Percentiles rank a stretch among this genome's conserved stretches.
phyloP scores from a whole-genome alignment of 2,888 invertebrate genomes.

The Bombylius major region DNA sequence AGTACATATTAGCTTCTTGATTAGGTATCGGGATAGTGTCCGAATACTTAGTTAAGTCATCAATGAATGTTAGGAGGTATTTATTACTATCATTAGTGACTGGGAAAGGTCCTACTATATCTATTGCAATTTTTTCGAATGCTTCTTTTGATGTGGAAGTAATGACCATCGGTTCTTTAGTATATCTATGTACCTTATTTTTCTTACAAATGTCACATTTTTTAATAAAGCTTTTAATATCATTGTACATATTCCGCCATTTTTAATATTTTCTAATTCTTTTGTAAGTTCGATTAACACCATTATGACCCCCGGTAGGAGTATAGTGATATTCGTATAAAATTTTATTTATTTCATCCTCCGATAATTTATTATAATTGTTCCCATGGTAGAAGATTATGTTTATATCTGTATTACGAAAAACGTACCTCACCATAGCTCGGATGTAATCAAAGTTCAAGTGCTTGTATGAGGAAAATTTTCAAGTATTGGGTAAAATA shows the following conservation, averaged over 20 bases:
- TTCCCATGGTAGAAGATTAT: too few species aligned
- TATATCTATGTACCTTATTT: conserved; percentile 13
- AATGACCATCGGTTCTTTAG: background rate
- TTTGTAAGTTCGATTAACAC: conserved; percentile 17
- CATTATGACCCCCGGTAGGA: conserved; percentile 15
- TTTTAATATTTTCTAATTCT: conserved; percentile 19
- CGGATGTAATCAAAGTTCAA: too few species aligned
- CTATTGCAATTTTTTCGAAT: conserved; percentile 21
- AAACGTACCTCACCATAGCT: too few species aligned
- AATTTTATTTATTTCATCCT: conserved; percentile 7
- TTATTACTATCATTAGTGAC: conserved; percentile 15
- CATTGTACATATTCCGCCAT: conserved; percentile 23
- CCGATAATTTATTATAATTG: too few species aligned
- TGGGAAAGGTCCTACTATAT: conserved; percentile 22
- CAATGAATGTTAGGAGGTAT: conserved; percentile 19
- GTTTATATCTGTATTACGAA: too few species aligned
- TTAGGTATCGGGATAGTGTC: conserved; percentile 19
- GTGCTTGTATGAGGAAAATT: too few species aligned
- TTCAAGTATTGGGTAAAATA: too few species aligned
- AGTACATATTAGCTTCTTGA: conserved; percentile 22
- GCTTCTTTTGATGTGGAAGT: background rate
- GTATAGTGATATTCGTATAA: conserved; percentile 12
- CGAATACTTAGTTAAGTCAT: conserved; percentile 21
- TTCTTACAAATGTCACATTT: conserved; percentile 17
- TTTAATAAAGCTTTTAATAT: conserved; percentile 22